Evolutionary conservation across 2,113 vertebrate species (phyloP), one percentile per base, ranked within the genome.

Genomic region (Mustela lutreola): DNA sequence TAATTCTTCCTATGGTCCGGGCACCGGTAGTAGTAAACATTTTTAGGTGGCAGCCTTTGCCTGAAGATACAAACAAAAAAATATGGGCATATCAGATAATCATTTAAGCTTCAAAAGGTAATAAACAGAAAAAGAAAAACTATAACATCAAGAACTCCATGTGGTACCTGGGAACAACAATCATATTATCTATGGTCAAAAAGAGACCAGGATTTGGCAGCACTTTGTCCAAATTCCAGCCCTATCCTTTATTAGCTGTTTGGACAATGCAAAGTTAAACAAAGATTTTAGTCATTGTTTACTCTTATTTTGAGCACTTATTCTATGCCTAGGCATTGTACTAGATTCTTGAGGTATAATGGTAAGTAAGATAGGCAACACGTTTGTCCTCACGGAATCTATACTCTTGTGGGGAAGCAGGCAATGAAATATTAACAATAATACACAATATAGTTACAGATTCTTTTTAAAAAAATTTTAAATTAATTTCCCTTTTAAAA

Each of bases 1-100:
- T 99, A 99, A 98, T 99, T 99, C 97, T 99, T 99, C 89, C 99
- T 99, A 98, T 99, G 99, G 98, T 99, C 99, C 0, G 99, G 99
- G 85, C 99, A 99, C 93, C 99, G 99, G 97, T 99, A 99, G 98
- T 99, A 99, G 97, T 99, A 99, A 58, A 99, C 99, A 0, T 99
- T 99, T 98, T 99, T 99, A 83, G 99, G 98, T 7, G 99, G 99
- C 82, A 99, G 98, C 95, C 99, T 99, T 98, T 99, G 99, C 99
- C 99, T 99, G 96, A 81, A 98, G 97, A 97, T 58, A 98, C 11
- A 97, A 98, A 97, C 0, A 33, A 56, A 97, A 36, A 94, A 70
- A 94, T 16, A 60, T 16, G 11, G 0, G 8, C 8, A 70, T 1
- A 33, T 84, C 12, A 87, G 33, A 78, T 42, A 91, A 16, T 22